These are phyloP conservation scores for Mungos mungo DNA, from an alignment of 2,113 vertebrate genomes.

Conservation along the genomic window DNA sequence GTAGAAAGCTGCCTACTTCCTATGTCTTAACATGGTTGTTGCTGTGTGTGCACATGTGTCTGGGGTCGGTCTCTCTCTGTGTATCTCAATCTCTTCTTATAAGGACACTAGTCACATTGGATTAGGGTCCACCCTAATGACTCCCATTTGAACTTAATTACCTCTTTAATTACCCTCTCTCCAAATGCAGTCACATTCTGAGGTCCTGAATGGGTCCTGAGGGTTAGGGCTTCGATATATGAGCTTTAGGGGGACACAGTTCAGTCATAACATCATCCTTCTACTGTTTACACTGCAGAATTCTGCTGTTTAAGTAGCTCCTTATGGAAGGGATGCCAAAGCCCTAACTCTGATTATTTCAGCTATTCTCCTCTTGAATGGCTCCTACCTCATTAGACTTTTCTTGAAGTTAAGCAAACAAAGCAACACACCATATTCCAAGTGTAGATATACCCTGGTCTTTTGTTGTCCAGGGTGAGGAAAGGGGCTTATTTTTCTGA, in stretches of 20 bases:
- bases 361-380: background rate
- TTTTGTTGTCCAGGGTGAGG: background rate
- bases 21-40: background rate
- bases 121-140: background rate
- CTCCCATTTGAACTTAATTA: background rate
- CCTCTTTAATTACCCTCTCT: background rate
- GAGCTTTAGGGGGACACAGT: background rate
- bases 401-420: background rate
- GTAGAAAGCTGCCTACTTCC: background rate
- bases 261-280: background rate
- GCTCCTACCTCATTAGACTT: background rate
- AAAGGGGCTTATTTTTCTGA: background rate
- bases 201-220: background rate
- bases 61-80: background rate
- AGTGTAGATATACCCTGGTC: background rate
- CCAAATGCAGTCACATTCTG: background rate
- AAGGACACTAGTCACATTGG: background rate
- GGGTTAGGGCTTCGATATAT: background rate
- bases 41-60: background rate
- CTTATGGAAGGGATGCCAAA: background rate
- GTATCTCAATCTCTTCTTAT: background rate
- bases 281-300: background rate
- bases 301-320: background rate
- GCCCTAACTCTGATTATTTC: background rate
- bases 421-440: background rate